Conservation (phyloP, 1,140 invertebrate genomes). For the Panonychus citri region DNA sequence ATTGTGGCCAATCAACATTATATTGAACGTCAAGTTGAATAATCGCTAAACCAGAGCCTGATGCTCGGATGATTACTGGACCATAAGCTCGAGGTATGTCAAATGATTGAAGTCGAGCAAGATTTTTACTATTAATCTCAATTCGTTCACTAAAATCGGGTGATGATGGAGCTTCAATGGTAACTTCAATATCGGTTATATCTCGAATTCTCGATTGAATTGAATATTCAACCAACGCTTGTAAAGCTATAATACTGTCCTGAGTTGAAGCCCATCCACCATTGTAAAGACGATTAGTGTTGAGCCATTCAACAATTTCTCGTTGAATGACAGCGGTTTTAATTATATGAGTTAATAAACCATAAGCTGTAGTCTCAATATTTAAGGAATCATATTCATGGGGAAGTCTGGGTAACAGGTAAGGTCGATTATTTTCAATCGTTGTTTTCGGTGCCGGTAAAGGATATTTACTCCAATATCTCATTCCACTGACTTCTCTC, state of each 20-base stretch:
- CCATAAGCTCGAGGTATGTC: slow-evolving; percentile 79
- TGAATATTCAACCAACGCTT: slow-evolving; percentile 71
- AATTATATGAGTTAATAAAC: slow-evolving; percentile 61
- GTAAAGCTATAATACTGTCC: slow-evolving; percentile 65
- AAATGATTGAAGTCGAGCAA: slow-evolving; percentile 45
- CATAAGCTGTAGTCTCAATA: slow-evolving; percentile 76
- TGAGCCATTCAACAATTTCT: slow-evolving; percentile 75
- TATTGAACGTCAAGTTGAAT: slow-evolving; percentile 82
- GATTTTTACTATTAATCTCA: slow-evolving; percentile 44
- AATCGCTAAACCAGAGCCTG: slow-evolving; percentile 70
- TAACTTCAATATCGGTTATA: slow-evolving; percentile 55
- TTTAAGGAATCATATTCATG: slow-evolving; percentile 72
- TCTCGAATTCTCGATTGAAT: slow-evolving; percentile 56
- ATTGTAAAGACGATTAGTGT: slow-evolving; percentile 65
- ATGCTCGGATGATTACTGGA: slow-evolving; percentile 63
- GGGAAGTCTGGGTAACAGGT: slow-evolving; percentile 56
- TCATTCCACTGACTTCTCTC: slow-evolving; percentile 30
- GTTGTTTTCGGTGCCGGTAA: slow-evolving; percentile 54
- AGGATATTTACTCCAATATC: slow-evolving; percentile 55
- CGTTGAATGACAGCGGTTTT: slow-evolving; percentile 52
- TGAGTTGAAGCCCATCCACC: slow-evolving; percentile 86
- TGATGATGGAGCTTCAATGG: slow-evolving; percentile 60
- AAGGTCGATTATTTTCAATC: slow-evolving; percentile 69
- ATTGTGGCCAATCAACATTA: slow-evolving; percentile 65
- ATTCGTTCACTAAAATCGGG: slow-evolving; percentile 36